These are phyloP conservation scores for Ips typographus DNA, from an alignment of 1,140 invertebrate species.

Conservation along the genomic window DNA sequence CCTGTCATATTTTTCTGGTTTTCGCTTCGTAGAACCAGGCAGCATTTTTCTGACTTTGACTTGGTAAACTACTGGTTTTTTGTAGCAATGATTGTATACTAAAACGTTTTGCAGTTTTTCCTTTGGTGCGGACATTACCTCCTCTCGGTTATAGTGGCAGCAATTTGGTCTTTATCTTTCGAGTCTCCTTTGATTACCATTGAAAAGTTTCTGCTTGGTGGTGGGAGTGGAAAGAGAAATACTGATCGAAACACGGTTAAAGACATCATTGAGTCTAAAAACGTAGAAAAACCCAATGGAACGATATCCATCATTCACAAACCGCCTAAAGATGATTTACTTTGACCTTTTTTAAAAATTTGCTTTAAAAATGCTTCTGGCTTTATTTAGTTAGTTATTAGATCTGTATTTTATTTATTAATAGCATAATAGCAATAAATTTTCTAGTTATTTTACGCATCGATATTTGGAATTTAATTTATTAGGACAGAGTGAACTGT, in stretches of 20 bases:
- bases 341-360: too few relatives aligned
- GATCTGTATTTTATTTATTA: background rate
- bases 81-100: background rate
- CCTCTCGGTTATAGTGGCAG: conserved; percentile 21
- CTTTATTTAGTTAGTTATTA: background rate
- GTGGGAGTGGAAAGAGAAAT: background rate
- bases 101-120: conserved; percentile 18
- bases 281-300: background rate
- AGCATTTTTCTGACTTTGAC: conserved; percentile 30
- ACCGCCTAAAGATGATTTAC: background rate
- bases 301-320: background rate
- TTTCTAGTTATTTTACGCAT: too few relatives aligned
- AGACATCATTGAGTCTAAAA: background rate
- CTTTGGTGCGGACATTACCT: conserved; percentile 30
- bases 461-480: too few relatives aligned
- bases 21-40: conserved; percentile 13
- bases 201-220: conserved; percentile 15
- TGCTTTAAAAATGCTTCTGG: too few relatives aligned
- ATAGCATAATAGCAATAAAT: background rate
- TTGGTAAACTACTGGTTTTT: conserved; percentile 8
- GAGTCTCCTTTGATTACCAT: conserved; percentile 38
- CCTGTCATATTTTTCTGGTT: conserved; percentile 22
- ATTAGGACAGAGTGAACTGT: too few relatives aligned
- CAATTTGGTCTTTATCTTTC: conserved; percentile 33
- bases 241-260: background rate